Conservation (phyloP, 2,113 vertebrate genomes). For the Lamprologus ornatipinnis region DNA sequence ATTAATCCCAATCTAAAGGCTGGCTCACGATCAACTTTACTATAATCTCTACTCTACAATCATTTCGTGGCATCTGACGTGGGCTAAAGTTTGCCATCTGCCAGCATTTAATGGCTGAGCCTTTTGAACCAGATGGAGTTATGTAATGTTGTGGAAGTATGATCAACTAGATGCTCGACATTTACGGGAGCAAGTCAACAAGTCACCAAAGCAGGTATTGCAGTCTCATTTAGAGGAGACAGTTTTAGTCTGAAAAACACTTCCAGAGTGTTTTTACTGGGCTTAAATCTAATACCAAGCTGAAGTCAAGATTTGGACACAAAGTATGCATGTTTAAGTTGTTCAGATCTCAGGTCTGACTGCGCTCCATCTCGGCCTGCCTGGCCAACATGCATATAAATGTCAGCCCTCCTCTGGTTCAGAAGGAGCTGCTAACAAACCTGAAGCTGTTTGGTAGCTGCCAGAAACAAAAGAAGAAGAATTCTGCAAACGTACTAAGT, state of each 20-base stretch:
- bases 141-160: background rate
- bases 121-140: background rate
- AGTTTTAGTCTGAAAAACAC: background rate
- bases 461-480: background rate
- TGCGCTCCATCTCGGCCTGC: accelerated
- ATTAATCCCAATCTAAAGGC: background rate
- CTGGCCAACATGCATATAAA: background rate
- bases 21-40: background rate
- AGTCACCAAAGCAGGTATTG: background rate
- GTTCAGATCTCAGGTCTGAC: background rate
- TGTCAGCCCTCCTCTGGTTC: background rate
- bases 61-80: background rate
- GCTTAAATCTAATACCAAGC: background rate
- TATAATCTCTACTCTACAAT: background rate
- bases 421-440: background rate
- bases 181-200: background rate
- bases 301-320: background rate
- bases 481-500: background rate
- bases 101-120: background rate
- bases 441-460: background rate
- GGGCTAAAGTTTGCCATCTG: background rate
- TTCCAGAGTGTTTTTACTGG: background rate
- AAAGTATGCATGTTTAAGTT: background rate
- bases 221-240: background rate
- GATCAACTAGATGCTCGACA: background rate